Evolutionary conservation across 2,888 invertebrate species (phyloP).

Genomic region (Xestia rhomboidea): DNA sequence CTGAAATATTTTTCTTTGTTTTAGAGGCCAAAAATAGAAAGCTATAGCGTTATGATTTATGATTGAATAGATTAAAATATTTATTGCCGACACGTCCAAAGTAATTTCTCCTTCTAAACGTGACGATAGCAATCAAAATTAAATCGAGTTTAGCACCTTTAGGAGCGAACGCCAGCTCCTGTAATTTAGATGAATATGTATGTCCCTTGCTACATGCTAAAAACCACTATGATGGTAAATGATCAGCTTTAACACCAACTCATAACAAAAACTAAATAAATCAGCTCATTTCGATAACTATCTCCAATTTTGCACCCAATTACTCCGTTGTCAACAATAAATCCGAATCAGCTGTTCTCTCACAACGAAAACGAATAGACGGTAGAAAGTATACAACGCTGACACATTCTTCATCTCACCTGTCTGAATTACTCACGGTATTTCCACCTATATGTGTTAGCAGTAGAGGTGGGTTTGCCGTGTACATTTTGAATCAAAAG

Average conservation of each 20-base stretch:
- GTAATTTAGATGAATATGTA: background rate
- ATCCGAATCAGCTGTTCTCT: constrained; percentile 68
- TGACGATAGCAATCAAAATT: background rate
- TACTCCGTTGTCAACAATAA: constrained; percentile 50
- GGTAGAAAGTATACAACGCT: constrained; percentile 69
- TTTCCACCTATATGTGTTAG: constrained; percentile 6
- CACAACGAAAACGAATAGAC: constrained; percentile 70
- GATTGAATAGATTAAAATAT: background rate
- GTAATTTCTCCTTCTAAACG: background rate
- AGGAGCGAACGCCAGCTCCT: background rate
- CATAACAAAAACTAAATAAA: background rate
- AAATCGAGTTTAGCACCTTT: background rate
- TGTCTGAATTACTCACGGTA: constrained; percentile 21
- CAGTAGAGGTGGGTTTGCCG: background rate
- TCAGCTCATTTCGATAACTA: background rate
- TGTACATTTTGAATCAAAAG: constrained; percentile 22
- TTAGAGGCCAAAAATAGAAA: background rate
- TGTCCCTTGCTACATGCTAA: background rate
- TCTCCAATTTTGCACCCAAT: constrained; percentile 27
- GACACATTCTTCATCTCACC: constrained; percentile 58
- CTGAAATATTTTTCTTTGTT: constrained; percentile 29
- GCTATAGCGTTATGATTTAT: background rate
- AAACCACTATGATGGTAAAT: background rate
- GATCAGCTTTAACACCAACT: background rate
- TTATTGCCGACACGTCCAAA: background rate